Conservation (phyloP, 2,797 vertebrate species). For the Capromys pilorides region DNA sequence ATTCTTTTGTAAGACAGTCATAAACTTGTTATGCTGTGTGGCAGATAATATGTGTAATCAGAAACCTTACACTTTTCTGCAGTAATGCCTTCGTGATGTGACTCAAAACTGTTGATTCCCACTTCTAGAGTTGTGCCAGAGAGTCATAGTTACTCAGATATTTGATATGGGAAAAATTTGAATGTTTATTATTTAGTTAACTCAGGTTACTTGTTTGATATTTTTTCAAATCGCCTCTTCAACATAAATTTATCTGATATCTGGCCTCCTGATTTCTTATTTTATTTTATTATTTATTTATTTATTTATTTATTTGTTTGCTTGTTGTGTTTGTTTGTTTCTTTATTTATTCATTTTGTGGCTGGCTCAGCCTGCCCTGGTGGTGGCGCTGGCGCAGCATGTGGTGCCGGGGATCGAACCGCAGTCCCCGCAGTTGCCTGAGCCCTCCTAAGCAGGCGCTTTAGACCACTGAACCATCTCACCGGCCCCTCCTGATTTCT, state of each 20-base stretch:
- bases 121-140: conserved; percentile 17
- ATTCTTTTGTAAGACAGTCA: conserved; percentile 12
- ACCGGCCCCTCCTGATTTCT: neutral
- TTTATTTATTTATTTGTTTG: no score
- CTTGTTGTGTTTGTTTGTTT: no score
- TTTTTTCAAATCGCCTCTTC: conserved; percentile 46
- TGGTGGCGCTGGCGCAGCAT: no score
- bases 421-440: no score
- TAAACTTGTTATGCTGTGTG: neutral
- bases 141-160: neutral
- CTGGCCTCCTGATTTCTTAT: conserved; percentile 9
- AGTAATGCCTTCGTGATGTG: neutral
- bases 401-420: no score
- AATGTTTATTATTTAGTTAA: conserved; percentile 34
- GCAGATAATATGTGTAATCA: conserved; percentile 33
- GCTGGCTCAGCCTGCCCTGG: no score
- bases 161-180: conserved; percentile 34
- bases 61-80: conserved; percentile 26
- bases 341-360: no score
- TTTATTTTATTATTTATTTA: no score
- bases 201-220: neutral
- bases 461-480: no score
- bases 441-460: no score
- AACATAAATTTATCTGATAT: neutral
- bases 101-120: conserved; percentile 33